Conservation (phyloP, 2,888 invertebrate genomes). For the Hyposoter didymator region DNA sequence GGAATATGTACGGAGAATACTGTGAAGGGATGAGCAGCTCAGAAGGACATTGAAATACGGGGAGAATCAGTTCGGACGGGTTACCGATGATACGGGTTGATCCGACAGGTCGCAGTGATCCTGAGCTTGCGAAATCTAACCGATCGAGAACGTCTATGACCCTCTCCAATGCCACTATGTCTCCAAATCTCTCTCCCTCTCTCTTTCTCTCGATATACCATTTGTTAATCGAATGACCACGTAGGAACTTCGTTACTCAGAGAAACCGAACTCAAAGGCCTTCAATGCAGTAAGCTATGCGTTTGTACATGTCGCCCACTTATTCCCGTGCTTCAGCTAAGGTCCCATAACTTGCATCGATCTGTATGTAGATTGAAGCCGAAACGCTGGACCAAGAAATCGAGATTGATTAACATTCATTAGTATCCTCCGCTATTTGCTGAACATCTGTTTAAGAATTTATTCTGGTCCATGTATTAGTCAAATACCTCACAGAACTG, state of each 20-base stretch:
- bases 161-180: not conserved
- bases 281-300: not conserved
- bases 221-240: constrained; percentile 69
- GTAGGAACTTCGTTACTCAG: constrained; percentile 77
- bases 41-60: constrained; percentile 24
- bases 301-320: constrained; percentile 8
- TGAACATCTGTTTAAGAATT: not conserved
- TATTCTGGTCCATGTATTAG: not conserved
- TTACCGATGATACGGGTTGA: constrained; percentile 18
- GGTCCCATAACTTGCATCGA: not conserved
- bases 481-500: not conserved
- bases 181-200: not conserved
- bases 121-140: constrained; percentile 2
- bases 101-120: constrained; percentile 30
- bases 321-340: constrained; percentile 8
- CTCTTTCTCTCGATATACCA: constrained; percentile 36
- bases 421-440: not conserved
- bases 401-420: not conserved
- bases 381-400: not conserved
- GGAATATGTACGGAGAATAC: not conserved
- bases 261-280: constrained; percentile 34
- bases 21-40: not conserved
- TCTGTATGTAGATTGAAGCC: constrained; percentile 2
- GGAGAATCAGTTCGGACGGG: not conserved
- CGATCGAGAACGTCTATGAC: not conserved